Evolutionary conservation across 2,888 invertebrate genomes (phyloP).

Genomic region (Pristionchus entomophagus): DNA sequence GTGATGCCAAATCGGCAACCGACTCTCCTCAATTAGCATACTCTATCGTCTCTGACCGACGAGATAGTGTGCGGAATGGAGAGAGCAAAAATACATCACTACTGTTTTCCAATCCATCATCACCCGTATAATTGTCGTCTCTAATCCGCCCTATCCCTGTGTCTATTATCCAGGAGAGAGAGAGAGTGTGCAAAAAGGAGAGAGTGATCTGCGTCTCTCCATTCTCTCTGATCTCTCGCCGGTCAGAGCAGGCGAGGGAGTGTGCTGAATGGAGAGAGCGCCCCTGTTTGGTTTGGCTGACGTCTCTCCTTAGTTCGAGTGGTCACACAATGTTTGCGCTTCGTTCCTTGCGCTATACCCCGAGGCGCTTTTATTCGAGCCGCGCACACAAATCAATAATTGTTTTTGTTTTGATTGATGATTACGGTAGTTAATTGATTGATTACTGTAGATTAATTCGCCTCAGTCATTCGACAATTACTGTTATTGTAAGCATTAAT

Average conservation of each 20-base stretch:
- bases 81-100: too few species aligned
- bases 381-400: background rate
- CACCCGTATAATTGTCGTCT: too few species aligned
- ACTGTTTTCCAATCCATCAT: too few species aligned
- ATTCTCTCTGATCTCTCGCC: too few species aligned
- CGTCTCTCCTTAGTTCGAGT: background rate
- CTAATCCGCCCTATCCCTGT: background rate
- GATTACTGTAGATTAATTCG: background rate
- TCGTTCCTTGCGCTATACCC: background rate
- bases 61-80: too few species aligned
- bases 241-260: background rate
- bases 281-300: background rate
- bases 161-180: background rate
- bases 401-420: background rate
- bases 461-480: background rate
- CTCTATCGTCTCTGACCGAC: background rate
- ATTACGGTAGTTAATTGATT: background rate
- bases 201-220: background rate
- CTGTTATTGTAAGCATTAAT: background rate
- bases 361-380: background rate
- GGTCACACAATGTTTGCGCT: slow-evolving; percentile 19
- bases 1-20: background rate
- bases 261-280: background rate
- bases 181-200: background rate
- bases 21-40: background rate